Percentiles rank a stretch among this genome's conserved stretches.
Conservation (phyloP, 1,140 invertebrate genomes). For the Branchinecta lindahli region DNA sequence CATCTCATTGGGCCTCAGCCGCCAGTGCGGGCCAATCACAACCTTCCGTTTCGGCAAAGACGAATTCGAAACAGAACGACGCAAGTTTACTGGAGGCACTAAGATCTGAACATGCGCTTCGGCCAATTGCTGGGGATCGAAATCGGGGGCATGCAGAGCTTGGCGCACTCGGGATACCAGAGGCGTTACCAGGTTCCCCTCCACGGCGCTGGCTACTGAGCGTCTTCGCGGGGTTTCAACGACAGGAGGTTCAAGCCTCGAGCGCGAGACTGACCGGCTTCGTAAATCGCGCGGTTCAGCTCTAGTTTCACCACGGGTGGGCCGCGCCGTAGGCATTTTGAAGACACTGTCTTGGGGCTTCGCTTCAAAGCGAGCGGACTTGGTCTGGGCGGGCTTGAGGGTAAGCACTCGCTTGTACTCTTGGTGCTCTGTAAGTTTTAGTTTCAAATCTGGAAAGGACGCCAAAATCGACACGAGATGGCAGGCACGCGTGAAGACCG, state of each 20-base stretch:
- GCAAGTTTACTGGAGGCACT: background rate
- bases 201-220: background rate
- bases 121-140: background rate
- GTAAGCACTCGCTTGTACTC: background rate
- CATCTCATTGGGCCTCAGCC: background rate
- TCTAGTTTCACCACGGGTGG: background rate
- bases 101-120: conserved; percentile 5
- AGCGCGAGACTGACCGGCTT: background rate
- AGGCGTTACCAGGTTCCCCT: background rate
- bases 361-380: background rate
- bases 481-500: background rate
- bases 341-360: background rate
- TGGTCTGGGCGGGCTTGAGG: background rate
- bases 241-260: background rate
- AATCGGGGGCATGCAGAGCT: background rate
- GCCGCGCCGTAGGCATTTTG: background rate
- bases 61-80: background rate
- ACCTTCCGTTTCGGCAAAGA: background rate
- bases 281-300: background rate
- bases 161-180: background rate
- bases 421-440: background rate
- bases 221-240: background rate
- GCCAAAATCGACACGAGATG: background rate
- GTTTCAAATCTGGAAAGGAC: background rate
- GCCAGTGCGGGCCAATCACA: background rate